A percentile compares a stretch with the other conserved stretches of the same genome.
phyloP scores from a whole-genome alignment of 2,888 invertebrate genomes.

The Xylota sylvarum region DNA sequence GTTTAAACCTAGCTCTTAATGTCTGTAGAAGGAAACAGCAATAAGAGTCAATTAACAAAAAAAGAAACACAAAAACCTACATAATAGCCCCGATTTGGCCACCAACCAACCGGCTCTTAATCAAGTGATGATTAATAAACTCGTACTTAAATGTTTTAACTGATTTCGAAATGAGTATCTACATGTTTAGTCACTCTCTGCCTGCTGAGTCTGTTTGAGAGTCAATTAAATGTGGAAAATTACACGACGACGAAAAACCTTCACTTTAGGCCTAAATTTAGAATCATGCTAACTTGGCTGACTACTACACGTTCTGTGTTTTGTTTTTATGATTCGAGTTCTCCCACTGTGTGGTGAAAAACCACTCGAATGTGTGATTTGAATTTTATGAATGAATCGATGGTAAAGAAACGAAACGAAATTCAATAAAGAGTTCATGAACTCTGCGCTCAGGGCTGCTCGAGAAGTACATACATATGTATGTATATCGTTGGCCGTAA shows the following conservation, averaged over 20 bases:
- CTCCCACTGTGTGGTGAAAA: slow-evolving; percentile 39
- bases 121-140: slow-evolving; percentile 68
- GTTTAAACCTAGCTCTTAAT: background rate
- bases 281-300: slow-evolving; percentile 42
- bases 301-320: slow-evolving; percentile 5
- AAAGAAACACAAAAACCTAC: slow-evolving; percentile 40
- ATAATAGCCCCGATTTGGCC: slow-evolving; percentile 54
- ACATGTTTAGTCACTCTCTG: slow-evolving; percentile 51
- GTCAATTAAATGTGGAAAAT: slow-evolving; percentile 40
- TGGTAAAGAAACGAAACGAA: background rate
- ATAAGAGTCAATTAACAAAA: slow-evolving; percentile 29
- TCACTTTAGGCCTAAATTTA: slow-evolving; percentile 54
- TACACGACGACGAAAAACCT: slow-evolving; percentile 22
- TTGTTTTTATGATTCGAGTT: slow-evolving; percentile 30
- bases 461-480: too few species aligned
- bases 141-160: slow-evolving; percentile 49
- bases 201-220: slow-evolving; percentile 20
- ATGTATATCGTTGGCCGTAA: slow-evolving; percentile 46
- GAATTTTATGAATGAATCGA: slow-evolving; percentile 43
- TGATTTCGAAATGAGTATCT: slow-evolving; percentile 61
- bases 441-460: slow-evolving; percentile 42
- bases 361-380: slow-evolving; percentile 8
- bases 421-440: slow-evolving; percentile 53
- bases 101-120: slow-evolving; percentile 50
- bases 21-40: slow-evolving; percentile 40